phyloP scores from a whole-genome alignment of 2,888 invertebrate species.

The Drosophila monieri region DNA sequence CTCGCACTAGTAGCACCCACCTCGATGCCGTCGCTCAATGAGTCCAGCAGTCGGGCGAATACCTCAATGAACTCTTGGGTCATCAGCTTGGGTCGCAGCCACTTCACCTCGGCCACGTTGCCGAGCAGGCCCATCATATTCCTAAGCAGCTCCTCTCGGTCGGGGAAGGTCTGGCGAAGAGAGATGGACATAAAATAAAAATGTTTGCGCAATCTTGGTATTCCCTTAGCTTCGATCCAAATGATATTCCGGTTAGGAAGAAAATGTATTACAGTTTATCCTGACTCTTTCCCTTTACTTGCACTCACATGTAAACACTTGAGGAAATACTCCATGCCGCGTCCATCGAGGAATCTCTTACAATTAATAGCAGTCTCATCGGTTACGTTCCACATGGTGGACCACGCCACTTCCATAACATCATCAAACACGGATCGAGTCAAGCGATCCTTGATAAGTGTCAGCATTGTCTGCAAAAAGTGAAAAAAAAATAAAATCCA shows the following conservation, averaged over 20 bases:
- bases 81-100: slow-evolving; percentile 93
- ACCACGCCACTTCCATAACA: slow-evolving; percentile 98
- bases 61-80: slow-evolving; percentile 92
- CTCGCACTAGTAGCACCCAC: slow-evolving; percentile 84
- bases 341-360: slow-evolving; percentile 92
- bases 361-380: slow-evolving; percentile 98
- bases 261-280: slow-evolving; percentile 17
- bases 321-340: slow-evolving; percentile 95
- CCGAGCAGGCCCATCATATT: slow-evolving; percentile 99
- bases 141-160: slow-evolving; percentile 94
- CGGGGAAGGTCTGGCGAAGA: slow-evolving; percentile 90
- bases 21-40: slow-evolving; percentile 96
- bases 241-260: slow-evolving; percentile 8
- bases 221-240: not conserved
- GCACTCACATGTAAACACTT: slow-evolving; percentile 91
- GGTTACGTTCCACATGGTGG: slow-evolving; percentile 99
- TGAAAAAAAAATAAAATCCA: no score
- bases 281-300: not conserved
- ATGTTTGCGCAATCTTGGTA: not conserved
- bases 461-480: slow-evolving; percentile 90
- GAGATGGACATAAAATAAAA: not conserved
- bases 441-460: slow-evolving; percentile 92
- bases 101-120: slow-evolving; percentile 97
- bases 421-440: slow-evolving; percentile 93
- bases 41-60: slow-evolving; percentile 93